Evolutionary conservation across 2,888 invertebrate genomes (phyloP).

Genomic region (Eristalis pertinax): DNA sequence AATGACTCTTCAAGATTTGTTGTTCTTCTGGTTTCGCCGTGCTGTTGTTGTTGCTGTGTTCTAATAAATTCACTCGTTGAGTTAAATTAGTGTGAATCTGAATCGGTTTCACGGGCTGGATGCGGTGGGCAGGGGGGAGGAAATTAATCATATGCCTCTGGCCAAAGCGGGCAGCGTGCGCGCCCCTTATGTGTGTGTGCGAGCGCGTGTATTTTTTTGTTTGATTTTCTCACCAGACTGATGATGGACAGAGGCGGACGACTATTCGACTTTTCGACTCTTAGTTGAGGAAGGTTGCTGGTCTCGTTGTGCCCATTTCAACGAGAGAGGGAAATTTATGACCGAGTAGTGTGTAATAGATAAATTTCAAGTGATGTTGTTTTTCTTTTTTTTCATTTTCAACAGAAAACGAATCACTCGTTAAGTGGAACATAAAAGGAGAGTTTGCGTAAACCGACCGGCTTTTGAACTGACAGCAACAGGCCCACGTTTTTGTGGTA

Average conservation of each 20-base stretch:
- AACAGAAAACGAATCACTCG: conserved; percentile 7
- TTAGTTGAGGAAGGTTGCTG: conserved; percentile 21
- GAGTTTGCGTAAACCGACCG: conserved; percentile 12
- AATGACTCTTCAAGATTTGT: conserved; percentile 54
- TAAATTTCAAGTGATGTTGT: conserved; percentile 9
- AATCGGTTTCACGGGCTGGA: conserved; percentile 6
- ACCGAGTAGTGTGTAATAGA: conserved; percentile 23
- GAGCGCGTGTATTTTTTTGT: background rate
- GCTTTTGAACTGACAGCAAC: conserved; percentile 2
- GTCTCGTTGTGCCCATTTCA: background rate
- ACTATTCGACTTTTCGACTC: background rate
- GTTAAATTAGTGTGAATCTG: conserved; percentile 14
- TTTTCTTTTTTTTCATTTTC: background rate
- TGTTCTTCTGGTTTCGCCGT: conserved; percentile 23
- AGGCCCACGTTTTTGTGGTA: conserved; percentile 22
- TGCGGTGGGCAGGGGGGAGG: background rate
- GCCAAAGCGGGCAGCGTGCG: background rate
- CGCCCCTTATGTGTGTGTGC: background rate
- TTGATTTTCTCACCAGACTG: background rate
- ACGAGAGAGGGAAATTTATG: conserved; percentile 23
- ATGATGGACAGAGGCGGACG: conserved; percentile 19
- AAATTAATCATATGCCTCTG: conserved; percentile 37
- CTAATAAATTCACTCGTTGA: conserved; percentile 27
- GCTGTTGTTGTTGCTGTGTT: conserved; percentile 18
- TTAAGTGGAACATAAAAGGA: conserved; percentile 36